A percentile compares a stretch with the other conserved stretches of the same genome.
phyloP scores from a whole-genome alignment of 2,113 vertebrate species.

The Pterocles orientalis region DNA sequence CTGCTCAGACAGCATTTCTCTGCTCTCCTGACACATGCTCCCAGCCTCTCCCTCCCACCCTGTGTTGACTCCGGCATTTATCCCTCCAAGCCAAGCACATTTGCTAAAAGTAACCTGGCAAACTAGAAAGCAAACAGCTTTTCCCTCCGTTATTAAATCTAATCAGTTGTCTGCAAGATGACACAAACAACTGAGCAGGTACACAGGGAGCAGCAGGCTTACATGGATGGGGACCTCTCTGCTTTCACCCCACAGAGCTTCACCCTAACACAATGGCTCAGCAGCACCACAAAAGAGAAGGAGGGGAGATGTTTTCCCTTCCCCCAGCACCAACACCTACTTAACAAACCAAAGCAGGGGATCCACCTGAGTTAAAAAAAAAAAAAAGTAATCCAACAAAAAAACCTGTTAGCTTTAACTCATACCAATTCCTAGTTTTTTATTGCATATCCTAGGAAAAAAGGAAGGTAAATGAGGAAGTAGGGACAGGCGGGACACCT shows the following conservation, averaged over 20 bases:
- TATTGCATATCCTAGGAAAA: not conserved
- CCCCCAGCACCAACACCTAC: not conserved
- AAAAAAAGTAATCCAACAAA: not conserved
- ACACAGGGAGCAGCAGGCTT: not conserved
- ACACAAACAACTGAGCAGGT: not conserved
- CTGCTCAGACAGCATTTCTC: not conserved
- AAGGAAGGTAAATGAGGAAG: not conserved
- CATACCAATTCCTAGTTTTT: not conserved
- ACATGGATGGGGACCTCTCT: not conserved
- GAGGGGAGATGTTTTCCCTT: not conserved
- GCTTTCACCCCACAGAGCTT: not conserved
- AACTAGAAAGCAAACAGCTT: not conserved
- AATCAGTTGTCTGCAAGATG: not conserved
- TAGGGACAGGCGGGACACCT: not conserved
- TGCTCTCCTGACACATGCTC: not conserved
- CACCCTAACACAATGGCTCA: accelerated
- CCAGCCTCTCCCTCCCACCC: not conserved
- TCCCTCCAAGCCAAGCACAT: not conserved
- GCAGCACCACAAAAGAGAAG: not conserved
- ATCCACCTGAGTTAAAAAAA: not conserved
- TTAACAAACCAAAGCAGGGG: not conserved
- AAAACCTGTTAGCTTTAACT: not conserved
- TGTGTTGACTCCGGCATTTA: not conserved
- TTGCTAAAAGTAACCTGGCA: not conserved
- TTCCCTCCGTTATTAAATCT: not conserved